phyloP scores from a whole-genome alignment of 2,888 invertebrate species.

The Nineta flava region DNA sequence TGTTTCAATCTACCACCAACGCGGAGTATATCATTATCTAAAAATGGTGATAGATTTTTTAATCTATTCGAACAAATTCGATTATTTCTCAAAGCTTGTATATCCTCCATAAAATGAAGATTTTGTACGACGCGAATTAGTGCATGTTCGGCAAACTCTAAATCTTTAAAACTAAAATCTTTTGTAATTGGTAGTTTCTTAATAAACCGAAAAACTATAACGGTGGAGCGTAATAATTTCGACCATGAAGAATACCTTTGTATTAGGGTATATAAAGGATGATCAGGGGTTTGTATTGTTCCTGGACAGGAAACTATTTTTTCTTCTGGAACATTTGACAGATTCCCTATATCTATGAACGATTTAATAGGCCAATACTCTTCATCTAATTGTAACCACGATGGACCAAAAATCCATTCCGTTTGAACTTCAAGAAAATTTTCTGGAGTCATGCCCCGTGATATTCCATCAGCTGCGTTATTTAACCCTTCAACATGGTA shows the following conservation, averaged over 20 bases:
- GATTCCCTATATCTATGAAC: neutral
- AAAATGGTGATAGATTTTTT: constrained; percentile 9
- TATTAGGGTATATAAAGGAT: no score
- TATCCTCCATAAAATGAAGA: constrained; percentile 4
- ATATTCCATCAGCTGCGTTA: constrained; percentile 9
- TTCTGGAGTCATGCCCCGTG: constrained; percentile 8
- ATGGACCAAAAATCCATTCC: neutral
- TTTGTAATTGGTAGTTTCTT: neutral
- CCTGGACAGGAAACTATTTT: neutral
- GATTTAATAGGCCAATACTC: neutral
- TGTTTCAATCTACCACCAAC: constrained; percentile 9
- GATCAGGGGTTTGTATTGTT: neutral
- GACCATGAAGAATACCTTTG: neutral
- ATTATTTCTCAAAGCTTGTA: constrained; percentile 1
- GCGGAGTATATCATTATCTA: constrained; percentile 8
- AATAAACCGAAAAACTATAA: neutral
- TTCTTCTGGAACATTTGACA: neutral
- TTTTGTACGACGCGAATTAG: constrained; percentile 6
- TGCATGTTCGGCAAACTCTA: constrained; percentile 3
- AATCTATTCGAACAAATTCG: constrained; percentile 7
- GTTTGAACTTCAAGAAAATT: neutral
- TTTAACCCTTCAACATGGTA: constrained; percentile 5
- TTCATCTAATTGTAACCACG: neutral
- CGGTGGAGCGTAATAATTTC: neutral
- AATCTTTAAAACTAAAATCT: neutral